Conservation (phyloP, 1,140 invertebrate genomes). For the Paraescarpia echinospica region DNA sequence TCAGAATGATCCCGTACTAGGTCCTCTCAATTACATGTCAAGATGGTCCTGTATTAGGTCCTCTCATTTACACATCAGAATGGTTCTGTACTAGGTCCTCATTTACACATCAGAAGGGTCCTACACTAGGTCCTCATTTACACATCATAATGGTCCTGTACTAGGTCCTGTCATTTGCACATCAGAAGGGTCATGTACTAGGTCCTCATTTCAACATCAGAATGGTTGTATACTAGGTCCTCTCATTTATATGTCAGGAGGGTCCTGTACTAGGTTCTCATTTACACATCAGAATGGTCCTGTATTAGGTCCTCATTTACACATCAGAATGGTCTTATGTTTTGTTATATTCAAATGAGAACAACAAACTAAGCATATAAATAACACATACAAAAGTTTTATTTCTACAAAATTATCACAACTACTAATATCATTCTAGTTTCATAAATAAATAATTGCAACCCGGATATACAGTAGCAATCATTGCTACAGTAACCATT, state of each 20-base stretch:
- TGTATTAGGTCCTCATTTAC: neutral
- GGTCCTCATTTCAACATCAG: too few species aligned
- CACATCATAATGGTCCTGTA: too few species aligned
- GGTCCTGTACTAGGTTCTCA: neutral
- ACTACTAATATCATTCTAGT: constrained; percentile 1
- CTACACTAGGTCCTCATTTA: neutral
- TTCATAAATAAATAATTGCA: constrained; percentile 2
- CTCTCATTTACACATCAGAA: neutral
- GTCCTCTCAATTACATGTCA: neutral
- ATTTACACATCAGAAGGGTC: too few species aligned
- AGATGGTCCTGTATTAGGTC: neutral
- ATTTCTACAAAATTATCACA: neutral
- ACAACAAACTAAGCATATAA: neutral
- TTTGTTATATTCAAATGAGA: neutral
- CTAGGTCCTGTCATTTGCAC: too few species aligned
- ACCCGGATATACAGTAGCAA: neutral
- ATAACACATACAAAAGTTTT: constrained; percentile 6
- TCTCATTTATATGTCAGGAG: neutral
- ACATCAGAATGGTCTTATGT: neutral
- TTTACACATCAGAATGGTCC: neutral
- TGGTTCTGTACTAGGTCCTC: too few species aligned
- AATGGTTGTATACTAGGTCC: too few species aligned
- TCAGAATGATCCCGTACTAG: neutral
- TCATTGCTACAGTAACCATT: neutral
- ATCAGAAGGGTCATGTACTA: too few species aligned